Evolutionary conservation across 2,797 vertebrate genomes (phyloP).

Genomic region (Muraenolepis orangiensis): DNA sequence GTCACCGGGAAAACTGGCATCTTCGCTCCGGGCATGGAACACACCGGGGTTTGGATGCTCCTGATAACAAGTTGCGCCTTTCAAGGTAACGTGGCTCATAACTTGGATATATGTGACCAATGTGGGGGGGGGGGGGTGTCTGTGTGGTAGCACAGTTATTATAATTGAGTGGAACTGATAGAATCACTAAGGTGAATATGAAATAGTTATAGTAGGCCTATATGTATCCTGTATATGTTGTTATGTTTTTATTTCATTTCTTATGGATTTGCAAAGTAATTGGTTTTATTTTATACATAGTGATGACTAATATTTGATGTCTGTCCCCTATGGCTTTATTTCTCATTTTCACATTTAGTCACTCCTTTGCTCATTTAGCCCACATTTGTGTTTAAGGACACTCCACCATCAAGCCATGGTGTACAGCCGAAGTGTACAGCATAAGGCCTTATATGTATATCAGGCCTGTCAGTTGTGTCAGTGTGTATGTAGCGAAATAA

Average conservation of each 20-base stretch:
- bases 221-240: neutral
- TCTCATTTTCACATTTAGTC: neutral
- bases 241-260: neutral
- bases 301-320: neutral
- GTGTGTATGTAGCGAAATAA: neutral
- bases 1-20: constrained; percentile 52
- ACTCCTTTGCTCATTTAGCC: neutral
- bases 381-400: neutral
- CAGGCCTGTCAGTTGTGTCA: neutral
- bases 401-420: too few species aligned
- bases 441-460: too few species aligned
- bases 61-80: constrained; percentile 58
- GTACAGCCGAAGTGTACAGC: too few species aligned
- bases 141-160: neutral
- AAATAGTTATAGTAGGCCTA: neutral
- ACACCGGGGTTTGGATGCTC: constrained; percentile 57
- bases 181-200: neutral
- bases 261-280: neutral
- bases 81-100: constrained; percentile 47
- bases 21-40: constrained; percentile 58
- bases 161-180: neutral
- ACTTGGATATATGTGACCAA: neutral
- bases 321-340: neutral
- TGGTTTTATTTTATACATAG: neutral
- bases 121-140: neutral